A percentile compares a stretch with the other conserved stretches of the same genome.
Evolutionary conservation across 2,888 invertebrate species (phyloP).

Genomic region (Rhagonycha fulva): DNA sequence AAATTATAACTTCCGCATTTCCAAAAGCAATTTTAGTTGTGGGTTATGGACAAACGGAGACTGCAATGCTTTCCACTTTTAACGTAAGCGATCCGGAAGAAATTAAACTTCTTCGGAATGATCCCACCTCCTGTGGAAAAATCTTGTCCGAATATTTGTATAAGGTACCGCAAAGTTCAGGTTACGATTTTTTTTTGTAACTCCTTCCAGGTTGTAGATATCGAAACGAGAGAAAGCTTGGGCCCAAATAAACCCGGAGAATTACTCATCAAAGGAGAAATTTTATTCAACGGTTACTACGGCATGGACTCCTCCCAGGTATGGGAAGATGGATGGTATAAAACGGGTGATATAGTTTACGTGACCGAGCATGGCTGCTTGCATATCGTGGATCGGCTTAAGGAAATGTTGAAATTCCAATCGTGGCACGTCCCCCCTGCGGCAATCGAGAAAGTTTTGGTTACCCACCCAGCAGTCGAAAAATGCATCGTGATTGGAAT

Average conservation of each 20-base stretch:
- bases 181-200: neutral
- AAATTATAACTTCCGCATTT: conserved; percentile 30
- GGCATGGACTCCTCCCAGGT: conserved; percentile 54
- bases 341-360: conserved; percentile 59
- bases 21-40: conserved; percentile 41
- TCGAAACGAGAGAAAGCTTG: conserved; percentile 52
- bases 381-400: conserved; percentile 58
- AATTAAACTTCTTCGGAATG: neutral
- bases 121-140: neutral
- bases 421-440: conserved; percentile 56
- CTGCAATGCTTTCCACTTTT: neutral
- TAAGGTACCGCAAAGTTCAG: neutral
- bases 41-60: conserved; percentile 17
- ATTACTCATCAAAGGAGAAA: conserved; percentile 55
- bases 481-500: conserved; percentile 44
- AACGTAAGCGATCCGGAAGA: neutral
- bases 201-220: conserved; percentile 51
- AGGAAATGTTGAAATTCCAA: conserved; percentile 58
- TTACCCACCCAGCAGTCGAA: conserved; percentile 44
- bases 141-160: neutral
- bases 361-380: conserved; percentile 57
- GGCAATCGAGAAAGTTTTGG: conserved; percentile 42
- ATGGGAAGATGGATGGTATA: conserved; percentile 56
- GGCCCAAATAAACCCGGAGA: conserved; percentile 59
- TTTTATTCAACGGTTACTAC: conserved; percentile 55